Conservation (phyloP, 2,797 vertebrate species). For the Botia kubotai region DNA sequence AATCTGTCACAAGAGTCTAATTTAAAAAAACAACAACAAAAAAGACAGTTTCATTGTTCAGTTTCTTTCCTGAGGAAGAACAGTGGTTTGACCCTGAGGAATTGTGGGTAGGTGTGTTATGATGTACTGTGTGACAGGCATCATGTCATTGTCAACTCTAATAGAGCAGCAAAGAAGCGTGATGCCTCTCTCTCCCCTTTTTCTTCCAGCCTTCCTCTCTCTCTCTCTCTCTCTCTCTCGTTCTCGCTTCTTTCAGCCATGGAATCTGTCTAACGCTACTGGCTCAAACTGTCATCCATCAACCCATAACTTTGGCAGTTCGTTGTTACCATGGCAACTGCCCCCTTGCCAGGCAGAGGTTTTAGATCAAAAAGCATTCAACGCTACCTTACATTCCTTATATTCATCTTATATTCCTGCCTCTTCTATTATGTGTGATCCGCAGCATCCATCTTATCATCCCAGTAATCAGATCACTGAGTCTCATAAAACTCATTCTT, state of each 20-base stretch:
- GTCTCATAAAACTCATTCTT: no score
- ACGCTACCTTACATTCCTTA: constrained; percentile 63
- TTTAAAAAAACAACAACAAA: constrained; percentile 70
- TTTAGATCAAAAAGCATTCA: constrained; percentile 91
- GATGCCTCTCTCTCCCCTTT: constrained; percentile 6
- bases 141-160: constrained; percentile 50
- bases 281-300: constrained; percentile 86
- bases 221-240: constrained; percentile 7
- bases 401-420: no score
- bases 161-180: constrained; percentile 43
- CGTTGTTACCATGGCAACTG: constrained; percentile 90
- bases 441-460: not conserved
- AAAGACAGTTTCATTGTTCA: constrained; percentile 67
- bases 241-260: constrained; percentile 33
- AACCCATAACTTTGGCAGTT: constrained; percentile 88
- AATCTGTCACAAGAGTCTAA: constrained; percentile 66
- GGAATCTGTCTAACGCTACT: constrained; percentile 55
- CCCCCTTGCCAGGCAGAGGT: constrained; percentile 86
- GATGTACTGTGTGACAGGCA: constrained; percentile 37
- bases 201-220: not conserved
- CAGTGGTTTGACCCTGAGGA: constrained; percentile 49
- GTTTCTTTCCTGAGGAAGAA: constrained; percentile 65
- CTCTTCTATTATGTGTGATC: not conserved
- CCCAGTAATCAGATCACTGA: no score
- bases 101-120: constrained; percentile 55